These are phyloP conservation scores for Sphaeridia pumilis DNA, from an alignment of 2,888 invertebrate species.

Conservation along the genomic window DNA sequence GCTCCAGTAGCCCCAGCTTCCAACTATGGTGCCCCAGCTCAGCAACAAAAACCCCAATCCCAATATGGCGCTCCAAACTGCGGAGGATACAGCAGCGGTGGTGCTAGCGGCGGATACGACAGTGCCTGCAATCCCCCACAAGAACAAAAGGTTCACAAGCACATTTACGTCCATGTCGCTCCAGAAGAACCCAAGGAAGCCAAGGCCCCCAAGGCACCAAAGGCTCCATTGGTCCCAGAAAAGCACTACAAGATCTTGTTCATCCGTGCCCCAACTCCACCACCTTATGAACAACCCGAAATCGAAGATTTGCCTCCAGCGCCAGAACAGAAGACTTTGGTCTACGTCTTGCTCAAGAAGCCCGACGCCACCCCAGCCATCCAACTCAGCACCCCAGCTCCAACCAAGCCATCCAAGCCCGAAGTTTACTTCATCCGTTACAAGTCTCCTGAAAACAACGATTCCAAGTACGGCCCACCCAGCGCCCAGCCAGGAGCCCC, in stretches of 20 bases:
- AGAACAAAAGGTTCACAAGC: slow-evolving; percentile 16
- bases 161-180: slow-evolving; percentile 75
- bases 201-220: slow-evolving; percentile 54
- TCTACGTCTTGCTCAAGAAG: slow-evolving; percentile 29
- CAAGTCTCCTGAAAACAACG: slow-evolving; percentile 24
- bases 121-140: slow-evolving; percentile 2
- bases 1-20: neutral
- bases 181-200: slow-evolving; percentile 56
- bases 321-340: slow-evolving; percentile 29
- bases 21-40: slow-evolving; percentile 4
- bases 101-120: slow-evolving; percentile 1
- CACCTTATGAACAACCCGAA: slow-evolving; percentile 20
- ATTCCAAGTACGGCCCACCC: slow-evolving; percentile 9
- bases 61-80: neutral
- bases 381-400: slow-evolving; percentile 59
- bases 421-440: slow-evolving; percentile 46
- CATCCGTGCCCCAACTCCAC: slow-evolving; percentile 50
- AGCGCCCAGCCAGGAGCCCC: slow-evolving; percentile 22
- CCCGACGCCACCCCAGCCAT: slow-evolving; percentile 40
- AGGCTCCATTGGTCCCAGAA: slow-evolving; percentile 45
- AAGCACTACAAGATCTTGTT: slow-evolving; percentile 67
- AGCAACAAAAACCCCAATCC: slow-evolving; percentile 2
- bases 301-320: slow-evolving; percentile 21
- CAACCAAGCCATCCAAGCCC: slow-evolving; percentile 73
- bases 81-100: slow-evolving; percentile 4